Base-by-base conservation (phyloP, 1,140 invertebrate genomes). In the Phymastichus coffea region DNA sequence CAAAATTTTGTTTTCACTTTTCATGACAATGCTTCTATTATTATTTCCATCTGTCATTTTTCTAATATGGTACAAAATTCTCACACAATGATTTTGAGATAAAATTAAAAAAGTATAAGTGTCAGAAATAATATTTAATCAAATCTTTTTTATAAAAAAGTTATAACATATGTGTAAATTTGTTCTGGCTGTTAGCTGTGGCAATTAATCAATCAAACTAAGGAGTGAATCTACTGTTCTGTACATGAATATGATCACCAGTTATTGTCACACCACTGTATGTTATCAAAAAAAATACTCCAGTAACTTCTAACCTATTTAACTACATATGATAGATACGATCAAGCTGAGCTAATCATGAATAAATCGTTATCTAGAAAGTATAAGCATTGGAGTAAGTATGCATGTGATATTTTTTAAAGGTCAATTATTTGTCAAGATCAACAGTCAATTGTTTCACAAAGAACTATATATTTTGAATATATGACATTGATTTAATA, bases 151-250 rank as follows among this genome's bases (percentile, higher is more conserved):
- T n/a, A n/a, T n/a, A n/a, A n/a, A n/a, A n/a, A n/a, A n/a, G n/a
- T n/a, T n/a, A n/a, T n/a, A n/a, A n/a, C n/a, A n/a, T n/a, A n/a
- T n/a, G n/a, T n/a, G n/a, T n/a, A n/a, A n/a, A n/a, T n/a, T n/a
- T n/a, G n/a, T n/a, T n/a, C n/a, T n/a, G n/a, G n/a, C n/a, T n/a
- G n/a, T n/a, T n/a, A n/a, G n/a, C n/a, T n/a, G n/a, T n/a, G n/a
- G n/a, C n/a, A n/a, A n/a, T n/a, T n/a, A n/a, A n/a, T n/a, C n/a
- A n/a, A n/a, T n/a, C n/a, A 12, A 33, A 33, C 28, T 33, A 33
- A 33, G 28, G 28, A 33, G 12, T 46, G 25, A 55, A 44, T 26
- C 60, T 47, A 63, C 61, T 63, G 58, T 63, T 54, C 37, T 51
- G 52, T 63, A 46, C 40, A 47, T n/a, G 49, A 19, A 26, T 41